Evolutionary conservation across 2,797 vertebrate genomes (phyloP).

Genomic region (Scyliorhinus canicula): DNA sequence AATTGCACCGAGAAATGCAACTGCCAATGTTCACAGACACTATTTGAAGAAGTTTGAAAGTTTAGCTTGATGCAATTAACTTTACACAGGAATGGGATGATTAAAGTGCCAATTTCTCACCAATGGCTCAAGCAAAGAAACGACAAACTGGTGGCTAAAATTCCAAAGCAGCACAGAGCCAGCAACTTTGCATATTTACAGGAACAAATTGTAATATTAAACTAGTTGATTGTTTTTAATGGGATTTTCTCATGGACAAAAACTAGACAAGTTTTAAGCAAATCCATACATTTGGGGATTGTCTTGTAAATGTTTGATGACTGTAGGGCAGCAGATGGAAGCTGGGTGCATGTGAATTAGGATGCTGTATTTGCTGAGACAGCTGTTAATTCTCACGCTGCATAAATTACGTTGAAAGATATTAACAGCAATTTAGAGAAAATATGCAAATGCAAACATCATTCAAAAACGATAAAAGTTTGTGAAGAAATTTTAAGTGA

Average conservation of each 20-base stretch:
- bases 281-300: background rate
- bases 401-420: background rate
- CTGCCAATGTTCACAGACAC: background rate
- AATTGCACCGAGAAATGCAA: background rate
- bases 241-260: background rate
- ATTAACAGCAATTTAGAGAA: background rate
- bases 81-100: background rate
- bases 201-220: background rate
- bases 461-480: background rate
- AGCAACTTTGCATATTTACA: background rate
- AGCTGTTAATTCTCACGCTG: conserved; percentile 13
- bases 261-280: background rate
- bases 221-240: background rate
- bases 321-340: background rate
- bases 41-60: background rate
- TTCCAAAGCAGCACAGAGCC: background rate
- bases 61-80: background rate
- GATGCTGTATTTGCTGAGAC: background rate
- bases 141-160: background rate
- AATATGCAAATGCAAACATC: background rate
- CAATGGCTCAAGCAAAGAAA: background rate
- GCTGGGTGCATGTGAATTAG: background rate
- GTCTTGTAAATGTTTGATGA: background rate
- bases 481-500: background rate
- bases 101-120: background rate